These are phyloP conservation scores for Lagopus leucura DNA, from an alignment of 2,113 vertebrate species.

Conservation along the genomic window DNA sequence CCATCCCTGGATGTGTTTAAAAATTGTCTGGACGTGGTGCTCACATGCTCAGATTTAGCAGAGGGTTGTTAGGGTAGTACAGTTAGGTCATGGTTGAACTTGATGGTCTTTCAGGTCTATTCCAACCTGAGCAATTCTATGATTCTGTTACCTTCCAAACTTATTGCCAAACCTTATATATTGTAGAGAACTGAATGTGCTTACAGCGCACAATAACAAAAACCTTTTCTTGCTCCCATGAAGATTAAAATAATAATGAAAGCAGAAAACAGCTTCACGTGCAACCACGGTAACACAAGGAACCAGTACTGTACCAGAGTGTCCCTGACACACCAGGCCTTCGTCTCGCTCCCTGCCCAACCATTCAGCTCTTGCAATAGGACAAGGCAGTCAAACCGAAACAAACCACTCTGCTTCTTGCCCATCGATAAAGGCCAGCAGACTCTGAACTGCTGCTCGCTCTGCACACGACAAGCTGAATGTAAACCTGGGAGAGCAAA, in stretches of 20 bases:
- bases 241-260: background rate
- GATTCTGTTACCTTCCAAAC: background rate
- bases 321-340: background rate
- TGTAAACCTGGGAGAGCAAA: background rate
- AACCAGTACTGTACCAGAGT: background rate
- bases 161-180: background rate
- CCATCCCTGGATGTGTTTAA: too few relatives aligned
- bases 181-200: background rate
- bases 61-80: too few relatives aligned
- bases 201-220: background rate
- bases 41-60: too few relatives aligned
- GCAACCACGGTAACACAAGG: background rate
- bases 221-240: background rate
- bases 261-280: background rate
- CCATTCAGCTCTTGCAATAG: background rate
- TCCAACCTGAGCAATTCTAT: too few relatives aligned
- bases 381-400: background rate
- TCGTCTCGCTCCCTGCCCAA: background rate
- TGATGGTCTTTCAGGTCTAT: too few relatives aligned
- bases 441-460: background rate
- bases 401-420: background rate
- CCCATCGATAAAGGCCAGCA: background rate
- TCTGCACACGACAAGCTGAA: background rate
- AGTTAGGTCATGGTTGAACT: too few relatives aligned
- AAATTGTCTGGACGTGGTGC: too few relatives aligned